Conservation (phyloP, 2,113 vertebrate genomes). For the Carollia perspicillata region DNA sequence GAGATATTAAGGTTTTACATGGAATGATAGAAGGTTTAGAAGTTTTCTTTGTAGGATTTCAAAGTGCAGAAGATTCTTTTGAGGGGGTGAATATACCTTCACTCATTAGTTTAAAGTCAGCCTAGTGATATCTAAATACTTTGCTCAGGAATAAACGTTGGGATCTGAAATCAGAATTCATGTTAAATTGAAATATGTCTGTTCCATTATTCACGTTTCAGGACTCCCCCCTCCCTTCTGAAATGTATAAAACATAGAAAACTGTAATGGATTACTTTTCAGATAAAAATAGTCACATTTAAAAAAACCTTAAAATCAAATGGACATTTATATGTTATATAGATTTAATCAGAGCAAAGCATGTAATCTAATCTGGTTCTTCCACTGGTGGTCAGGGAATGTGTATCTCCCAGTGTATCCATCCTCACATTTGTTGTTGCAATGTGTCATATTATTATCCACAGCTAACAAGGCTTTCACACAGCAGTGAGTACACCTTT, state of each 20-base stretch:
- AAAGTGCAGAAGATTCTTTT: constrained; percentile 57
- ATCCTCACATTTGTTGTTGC: constrained; percentile 47
- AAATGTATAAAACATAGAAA: constrained; percentile 83
- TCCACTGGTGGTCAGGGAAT: constrained; percentile 47
- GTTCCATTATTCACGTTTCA: constrained; percentile 50
- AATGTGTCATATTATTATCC: constrained; percentile 17
- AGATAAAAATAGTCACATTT: constrained; percentile 74
- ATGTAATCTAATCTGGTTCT: constrained; percentile 57
- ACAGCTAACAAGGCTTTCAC: constrained; percentile 62
- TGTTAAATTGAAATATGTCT: constrained; percentile 64
- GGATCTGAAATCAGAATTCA: constrained; percentile 56
- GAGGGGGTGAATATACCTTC: constrained; percentile 43
- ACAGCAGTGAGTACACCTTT: constrained; percentile 62
- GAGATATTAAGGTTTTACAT: constrained; percentile 73
- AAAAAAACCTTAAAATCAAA: constrained; percentile 72
- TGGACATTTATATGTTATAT: constrained; percentile 59
- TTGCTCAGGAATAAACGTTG: constrained; percentile 56
- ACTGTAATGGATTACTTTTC: constrained; percentile 64
- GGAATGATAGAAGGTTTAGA: constrained; percentile 80
- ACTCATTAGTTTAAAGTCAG: constrained; percentile 44
- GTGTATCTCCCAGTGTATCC: constrained; percentile 27
- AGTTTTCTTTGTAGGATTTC: constrained; percentile 65
- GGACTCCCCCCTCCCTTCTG: constrained; percentile 37
- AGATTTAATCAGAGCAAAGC: constrained; percentile 58
- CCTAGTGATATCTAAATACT: constrained; percentile 47